These are phyloP conservation scores for Kuschelorhynchus macadamiae DNA, from an alignment of 2,888 invertebrate species.

Conservation along the genomic window DNA sequence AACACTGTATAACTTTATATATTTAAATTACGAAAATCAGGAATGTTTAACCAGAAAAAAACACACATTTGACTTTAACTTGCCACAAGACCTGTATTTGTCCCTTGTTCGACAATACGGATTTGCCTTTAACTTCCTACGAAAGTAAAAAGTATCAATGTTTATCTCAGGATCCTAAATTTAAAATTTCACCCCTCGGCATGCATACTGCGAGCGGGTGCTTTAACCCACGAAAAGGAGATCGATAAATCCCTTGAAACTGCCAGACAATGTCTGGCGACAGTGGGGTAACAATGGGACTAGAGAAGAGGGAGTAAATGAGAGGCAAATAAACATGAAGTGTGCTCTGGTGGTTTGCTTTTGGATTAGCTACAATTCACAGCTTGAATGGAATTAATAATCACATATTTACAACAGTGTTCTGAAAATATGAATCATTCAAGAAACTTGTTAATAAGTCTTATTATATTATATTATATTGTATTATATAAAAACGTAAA, in stretches of 20 bases:
- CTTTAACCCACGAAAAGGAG: conserved; percentile 32
- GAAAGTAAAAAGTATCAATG: neutral
- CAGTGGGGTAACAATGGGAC: conserved; percentile 37
- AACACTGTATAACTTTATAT: too few species aligned
- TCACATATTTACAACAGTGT: too few species aligned
- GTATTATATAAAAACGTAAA: too few species aligned
- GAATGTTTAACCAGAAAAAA: too few species aligned
- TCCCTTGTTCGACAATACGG: too few species aligned
- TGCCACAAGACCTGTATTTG: too few species aligned
- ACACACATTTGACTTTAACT: too few species aligned
- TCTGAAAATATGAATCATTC: too few species aligned
- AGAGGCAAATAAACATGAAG: conserved; percentile 28
- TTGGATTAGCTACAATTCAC: neutral
- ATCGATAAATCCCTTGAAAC: conserved; percentile 35
- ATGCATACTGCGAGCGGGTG: conserved; percentile 15
- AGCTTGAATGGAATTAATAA: too few species aligned
- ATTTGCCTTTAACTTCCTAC: neutral
- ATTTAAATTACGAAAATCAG: too few species aligned
- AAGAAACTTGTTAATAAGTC: too few species aligned
- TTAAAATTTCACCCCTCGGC: conserved; percentile 1
- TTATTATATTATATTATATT: too few species aligned
- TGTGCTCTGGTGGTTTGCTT: neutral
- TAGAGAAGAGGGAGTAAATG: conserved; percentile 23
- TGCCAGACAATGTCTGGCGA: conserved; percentile 30
- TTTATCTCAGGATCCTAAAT: neutral